phyloP scores from a whole-genome alignment of 92 coral and sea anemone genomes.

The Plumapathes pennacea region DNA sequence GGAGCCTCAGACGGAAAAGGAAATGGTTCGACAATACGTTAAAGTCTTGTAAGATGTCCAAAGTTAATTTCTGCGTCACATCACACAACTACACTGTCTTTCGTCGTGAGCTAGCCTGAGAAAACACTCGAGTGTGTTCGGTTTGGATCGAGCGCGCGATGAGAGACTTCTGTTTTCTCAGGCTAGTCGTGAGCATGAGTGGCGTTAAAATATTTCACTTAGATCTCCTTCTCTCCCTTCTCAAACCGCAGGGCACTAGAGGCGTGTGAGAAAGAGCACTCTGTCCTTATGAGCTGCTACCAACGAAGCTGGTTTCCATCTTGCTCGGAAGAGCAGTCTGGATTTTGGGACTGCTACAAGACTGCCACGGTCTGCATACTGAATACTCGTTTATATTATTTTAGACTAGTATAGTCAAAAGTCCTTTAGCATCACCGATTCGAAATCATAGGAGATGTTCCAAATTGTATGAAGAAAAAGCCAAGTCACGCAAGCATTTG shows the following conservation, averaged over 20 bases:
- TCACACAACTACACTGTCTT: too few relatives aligned
- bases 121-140: too few relatives aligned
- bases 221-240: not conserved
- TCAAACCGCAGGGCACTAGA: slow-evolving; percentile 87
- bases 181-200: not conserved
- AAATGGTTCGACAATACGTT: slow-evolving; percentile 65
- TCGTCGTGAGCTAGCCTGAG: too few relatives aligned
- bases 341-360: slow-evolving; percentile 90
- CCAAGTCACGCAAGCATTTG: too few relatives aligned
- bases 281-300: slow-evolving; percentile 68
- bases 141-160: not conserved
- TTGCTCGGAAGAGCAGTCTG: slow-evolving; percentile 67
- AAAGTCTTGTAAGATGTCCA: slow-evolving; percentile 67
- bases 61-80: not conserved
- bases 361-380: slow-evolving; percentile 78
- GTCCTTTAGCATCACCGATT: too few relatives aligned
- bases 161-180: not conserved
- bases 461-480: too few relatives aligned
- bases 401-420: too few relatives aligned
- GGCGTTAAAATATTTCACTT: not conserved
- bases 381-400: too few relatives aligned
- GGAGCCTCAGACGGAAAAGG: slow-evolving; percentile 67
- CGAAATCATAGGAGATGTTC: too few relatives aligned
- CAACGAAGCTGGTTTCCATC: slow-evolving; percentile 83
- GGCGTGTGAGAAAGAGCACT: slow-evolving; percentile 69